phyloP scores from a whole-genome alignment of 2,113 vertebrate genomes.

The Trichechus manatus region DNA sequence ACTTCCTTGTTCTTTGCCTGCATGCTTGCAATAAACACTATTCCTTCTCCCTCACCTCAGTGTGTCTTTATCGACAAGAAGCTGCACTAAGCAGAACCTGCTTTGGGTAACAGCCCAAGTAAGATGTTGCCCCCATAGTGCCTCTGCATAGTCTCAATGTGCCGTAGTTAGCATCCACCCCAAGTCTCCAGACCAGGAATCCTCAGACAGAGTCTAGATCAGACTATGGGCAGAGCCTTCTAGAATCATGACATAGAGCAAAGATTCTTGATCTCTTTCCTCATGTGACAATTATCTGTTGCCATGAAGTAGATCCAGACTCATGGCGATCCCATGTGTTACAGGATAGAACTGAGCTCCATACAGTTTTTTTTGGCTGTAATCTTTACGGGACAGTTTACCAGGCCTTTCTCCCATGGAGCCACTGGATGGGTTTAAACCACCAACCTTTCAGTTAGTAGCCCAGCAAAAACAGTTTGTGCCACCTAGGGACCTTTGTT shows the following conservation, averaged over 20 bases:
- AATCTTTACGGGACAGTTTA: neutral
- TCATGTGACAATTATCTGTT: neutral
- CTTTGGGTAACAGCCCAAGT: neutral
- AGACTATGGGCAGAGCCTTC: neutral
- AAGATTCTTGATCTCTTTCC: neutral
- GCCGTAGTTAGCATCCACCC: neutral
- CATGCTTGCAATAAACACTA: no score
- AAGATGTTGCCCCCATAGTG: neutral
- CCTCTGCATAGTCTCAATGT: neutral
- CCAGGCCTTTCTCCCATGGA: neutral
- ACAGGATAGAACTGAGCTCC: neutral
- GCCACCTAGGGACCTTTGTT: no score
- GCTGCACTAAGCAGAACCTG: no score
- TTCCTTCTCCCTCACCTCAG: no score
- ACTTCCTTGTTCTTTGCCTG: no score
- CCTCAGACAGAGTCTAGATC: neutral
- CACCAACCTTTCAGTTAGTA: neutral
- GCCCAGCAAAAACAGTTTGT: no score
- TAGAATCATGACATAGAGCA: neutral
- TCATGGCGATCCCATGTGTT: neutral
- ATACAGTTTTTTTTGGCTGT: neutral
- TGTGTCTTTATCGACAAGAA: no score
- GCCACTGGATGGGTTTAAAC: neutral
- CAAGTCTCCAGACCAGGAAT: neutral
- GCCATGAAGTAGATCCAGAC: neutral